Conservation (phyloP, 2,888 invertebrate species). For the Argyresthia goedartella region DNA sequence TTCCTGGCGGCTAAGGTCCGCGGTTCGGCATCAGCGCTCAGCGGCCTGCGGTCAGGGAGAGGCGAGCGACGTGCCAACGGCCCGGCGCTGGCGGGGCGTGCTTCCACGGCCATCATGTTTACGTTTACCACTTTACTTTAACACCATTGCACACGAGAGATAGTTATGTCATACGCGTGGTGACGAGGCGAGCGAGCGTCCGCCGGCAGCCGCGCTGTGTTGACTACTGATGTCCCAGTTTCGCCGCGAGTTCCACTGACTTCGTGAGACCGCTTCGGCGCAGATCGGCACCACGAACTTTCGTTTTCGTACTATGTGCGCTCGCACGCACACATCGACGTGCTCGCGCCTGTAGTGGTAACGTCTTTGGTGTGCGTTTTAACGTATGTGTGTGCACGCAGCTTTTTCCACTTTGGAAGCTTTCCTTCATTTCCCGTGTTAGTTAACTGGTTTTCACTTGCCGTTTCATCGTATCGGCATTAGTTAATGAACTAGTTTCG, state of each 20-base stretch:
- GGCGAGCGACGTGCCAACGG: conserved; percentile 38
- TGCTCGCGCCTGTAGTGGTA: conserved; percentile 7
- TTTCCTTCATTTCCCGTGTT: conserved; percentile 62
- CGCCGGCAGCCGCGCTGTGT: conserved; percentile 60
- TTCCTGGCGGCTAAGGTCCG: conserved; percentile 65
- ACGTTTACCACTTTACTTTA: conserved; percentile 39
- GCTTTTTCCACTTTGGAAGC: conserved; percentile 65
- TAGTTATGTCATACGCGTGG: conserved; percentile 33
- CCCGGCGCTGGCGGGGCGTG: conserved; percentile 54
- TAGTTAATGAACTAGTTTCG: neutral
- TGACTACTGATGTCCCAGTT: conserved; percentile 77
- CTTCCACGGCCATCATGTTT: conserved; percentile 68
- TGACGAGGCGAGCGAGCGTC: conserved; percentile 61
- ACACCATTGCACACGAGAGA: conserved; percentile 46
- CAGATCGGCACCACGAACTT: conserved; percentile 62
- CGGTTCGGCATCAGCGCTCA: conserved; percentile 50
- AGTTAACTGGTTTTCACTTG: conserved; percentile 51
- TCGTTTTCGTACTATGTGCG: conserved; percentile 61
- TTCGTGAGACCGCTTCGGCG: conserved; percentile 68
- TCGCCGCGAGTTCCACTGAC: conserved; percentile 69
- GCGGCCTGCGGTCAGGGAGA: conserved; percentile 36
- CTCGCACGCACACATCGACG: conserved; percentile 7
- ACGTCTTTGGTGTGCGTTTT: conserved; percentile 12
- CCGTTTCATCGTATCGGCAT: neutral
- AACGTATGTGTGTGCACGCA: conserved; percentile 21